Base-by-base conservation (phyloP, 2,888 invertebrate genomes). In the Tiphia femorata region DNA sequence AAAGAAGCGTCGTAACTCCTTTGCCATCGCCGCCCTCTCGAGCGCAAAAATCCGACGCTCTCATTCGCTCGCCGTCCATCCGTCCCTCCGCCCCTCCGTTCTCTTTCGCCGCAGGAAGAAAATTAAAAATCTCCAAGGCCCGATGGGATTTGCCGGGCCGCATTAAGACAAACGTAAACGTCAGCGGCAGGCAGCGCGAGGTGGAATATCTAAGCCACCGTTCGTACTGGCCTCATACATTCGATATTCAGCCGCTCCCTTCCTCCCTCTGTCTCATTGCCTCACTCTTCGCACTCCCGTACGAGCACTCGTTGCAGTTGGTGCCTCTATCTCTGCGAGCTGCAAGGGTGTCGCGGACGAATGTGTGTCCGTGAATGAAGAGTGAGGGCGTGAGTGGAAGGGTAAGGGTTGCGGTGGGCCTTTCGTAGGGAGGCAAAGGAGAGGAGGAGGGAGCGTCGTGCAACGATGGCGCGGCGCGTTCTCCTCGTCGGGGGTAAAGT, bases 401-500 rank as follows among this genome's bases (percentile, higher is more conserved):
- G n/a, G n/a, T n/a, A n/a, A n/a, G n/a, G n/a, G n/a, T n/a, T n/a
- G n/a, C n/a, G n/a, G n/a, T n/a, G n/a, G n/a, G n/a, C n/a, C n/a
- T n/a, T 25, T 19, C 27, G 35, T 12, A 12, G 16, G 5, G 19
- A 5, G 27, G 20, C 48, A 21, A 38, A 47, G 12, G 52, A 14
- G 21, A 23, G 16, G 5, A 23, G 23, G 30, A 40, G 30, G 38
- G 29, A 29, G 27, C 38, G 27, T 47, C n/a, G n/a, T n/a, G n/a
- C n/a, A 29, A 12, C 35, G 20, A 19, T 19, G 25, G 49, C 17
- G 37, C 12, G 7, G 12, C 10, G 21, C 46, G 21, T 42, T 47
- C 23, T 41, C 21, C 46, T 42, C 44, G 55, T 7, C 50, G 59
- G 50, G 58, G 65, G 47, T 58, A 59, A 62, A 58, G 67, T 65